Evolutionary conservation across 2,113 vertebrate species (phyloP).

Genomic region (Gambusia affinis): DNA sequence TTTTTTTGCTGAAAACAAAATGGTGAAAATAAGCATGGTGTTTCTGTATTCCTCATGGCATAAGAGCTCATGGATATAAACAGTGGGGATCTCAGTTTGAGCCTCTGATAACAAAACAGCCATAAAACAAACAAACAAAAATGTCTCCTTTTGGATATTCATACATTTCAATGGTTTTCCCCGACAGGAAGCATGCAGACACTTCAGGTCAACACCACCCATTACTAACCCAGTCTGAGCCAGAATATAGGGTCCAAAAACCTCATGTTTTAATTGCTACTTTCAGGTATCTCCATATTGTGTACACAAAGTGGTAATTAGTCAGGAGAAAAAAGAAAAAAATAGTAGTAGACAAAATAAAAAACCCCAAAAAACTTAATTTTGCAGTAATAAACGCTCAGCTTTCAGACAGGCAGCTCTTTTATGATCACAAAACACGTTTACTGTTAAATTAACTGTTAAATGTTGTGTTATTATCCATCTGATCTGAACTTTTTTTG

Average conservation of each 20-base stretch:
- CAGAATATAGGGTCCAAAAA: conserved; percentile 67
- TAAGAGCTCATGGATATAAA: conserved; percentile 13
- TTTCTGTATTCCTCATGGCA: conserved; percentile 3
- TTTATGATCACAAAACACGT: not conserved
- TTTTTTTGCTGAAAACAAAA: conserved; percentile 16
- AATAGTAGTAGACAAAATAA: not conserved
- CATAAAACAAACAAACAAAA: conserved; percentile 61
- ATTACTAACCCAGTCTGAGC: conserved; percentile 75
- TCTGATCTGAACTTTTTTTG: too few relatives aligned
- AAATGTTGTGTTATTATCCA: not conserved
- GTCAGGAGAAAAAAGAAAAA: not conserved
- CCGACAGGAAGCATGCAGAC: conserved; percentile 70
- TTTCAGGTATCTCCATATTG: conserved; percentile 10
- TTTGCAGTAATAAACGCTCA: not conserved
- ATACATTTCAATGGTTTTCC: conserved; percentile 48
- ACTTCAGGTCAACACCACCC: conserved; percentile 55
- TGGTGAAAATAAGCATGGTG: conserved; percentile 16
- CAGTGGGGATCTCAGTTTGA: conserved; percentile 76
- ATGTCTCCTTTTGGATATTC: conserved; percentile 64
- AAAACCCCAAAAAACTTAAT: not conserved
- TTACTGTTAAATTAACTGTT: not conserved
- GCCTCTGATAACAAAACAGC: conserved; percentile 73
- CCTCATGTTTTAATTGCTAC: conserved; percentile 18
- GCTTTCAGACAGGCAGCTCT: not conserved
- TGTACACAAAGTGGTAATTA: not conserved